Evolutionary conservation across 2,888 invertebrate genomes (phyloP).

Genomic region (Coenonympha arcania): DNA sequence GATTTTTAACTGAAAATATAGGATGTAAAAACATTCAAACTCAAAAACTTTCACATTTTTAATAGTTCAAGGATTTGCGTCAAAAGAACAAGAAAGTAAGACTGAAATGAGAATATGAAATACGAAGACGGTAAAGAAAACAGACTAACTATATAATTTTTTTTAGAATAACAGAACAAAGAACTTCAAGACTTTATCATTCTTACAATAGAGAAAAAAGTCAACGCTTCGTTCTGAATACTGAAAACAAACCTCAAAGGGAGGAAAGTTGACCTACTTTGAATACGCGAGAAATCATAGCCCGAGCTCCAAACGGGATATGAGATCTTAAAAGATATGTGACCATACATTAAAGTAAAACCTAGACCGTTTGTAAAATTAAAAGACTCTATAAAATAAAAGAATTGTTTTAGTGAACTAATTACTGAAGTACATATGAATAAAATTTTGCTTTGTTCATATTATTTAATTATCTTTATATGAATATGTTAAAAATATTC

Average conservation of each 20-base stretch:
- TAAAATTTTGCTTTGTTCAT: no score
- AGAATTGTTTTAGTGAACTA: background rate
- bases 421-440: no score
- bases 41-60: background rate
- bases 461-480: no score
- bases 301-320: slow-evolving; percentile 12
- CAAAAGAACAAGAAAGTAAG: no score
- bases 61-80: no score
- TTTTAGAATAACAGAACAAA: slow-evolving; percentile 6
- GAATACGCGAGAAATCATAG: slow-evolving; percentile 27
- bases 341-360: slow-evolving; percentile 28
- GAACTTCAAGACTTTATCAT: slow-evolving; percentile 10
- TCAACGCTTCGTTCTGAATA: slow-evolving; percentile 18
- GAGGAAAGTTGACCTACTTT: slow-evolving; percentile 34
- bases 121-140: background rate
- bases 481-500: no score
- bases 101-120: background rate
- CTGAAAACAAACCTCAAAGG: slow-evolving; percentile 18
- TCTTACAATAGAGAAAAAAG: slow-evolving; percentile 20
- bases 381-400: slow-evolving; percentile 9
- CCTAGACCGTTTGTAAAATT: slow-evolving; percentile 17
- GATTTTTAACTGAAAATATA: no score
- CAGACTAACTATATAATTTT: slow-evolving; percentile 1
- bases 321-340: slow-evolving; percentile 31
- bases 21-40: background rate